Conservation (phyloP, 2,797 vertebrate genomes). For the Aselliscus stoliczkanus region DNA sequence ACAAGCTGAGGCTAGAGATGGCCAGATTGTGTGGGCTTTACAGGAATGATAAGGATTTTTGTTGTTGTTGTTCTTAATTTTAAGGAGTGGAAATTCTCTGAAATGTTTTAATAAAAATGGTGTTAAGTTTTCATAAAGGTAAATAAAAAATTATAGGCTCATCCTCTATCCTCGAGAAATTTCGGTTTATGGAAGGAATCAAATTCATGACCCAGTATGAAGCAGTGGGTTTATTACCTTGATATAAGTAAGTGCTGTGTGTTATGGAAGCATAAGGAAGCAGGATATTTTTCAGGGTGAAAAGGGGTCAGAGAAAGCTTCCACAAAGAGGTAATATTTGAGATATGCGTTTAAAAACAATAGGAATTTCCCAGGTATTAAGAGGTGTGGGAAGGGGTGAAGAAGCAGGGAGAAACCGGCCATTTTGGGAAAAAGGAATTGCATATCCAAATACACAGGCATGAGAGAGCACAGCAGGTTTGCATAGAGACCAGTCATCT, state of each 20-base stretch:
- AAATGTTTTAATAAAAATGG: neutral
- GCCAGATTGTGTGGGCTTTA: neutral
- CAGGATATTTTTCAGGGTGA: neutral
- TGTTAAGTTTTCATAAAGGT: neutral
- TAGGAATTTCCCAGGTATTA: neutral
- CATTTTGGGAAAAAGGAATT: neutral
- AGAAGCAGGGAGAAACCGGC: neutral
- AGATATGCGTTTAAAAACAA: neutral
- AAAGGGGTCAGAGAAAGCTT: neutral
- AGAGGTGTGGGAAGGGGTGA: neutral
- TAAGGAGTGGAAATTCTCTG: neutral
- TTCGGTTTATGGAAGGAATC: neutral
- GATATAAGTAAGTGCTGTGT: neutral
- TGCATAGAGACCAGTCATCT: neutral
- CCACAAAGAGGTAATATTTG: neutral
- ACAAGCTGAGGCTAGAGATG: neutral
- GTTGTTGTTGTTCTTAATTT: neutral
- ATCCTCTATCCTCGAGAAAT: neutral
- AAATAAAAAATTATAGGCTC: neutral
- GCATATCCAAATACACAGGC: neutral
- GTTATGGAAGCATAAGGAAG: neutral
- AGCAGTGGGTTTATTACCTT: neutral
- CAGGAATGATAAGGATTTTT: neutral
- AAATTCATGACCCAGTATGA: neutral
- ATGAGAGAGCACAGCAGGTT: neutral